Evolutionary conservation across 2,113 vertebrate genomes (phyloP).

Genomic region (human (Homo sapiens)): DNA sequence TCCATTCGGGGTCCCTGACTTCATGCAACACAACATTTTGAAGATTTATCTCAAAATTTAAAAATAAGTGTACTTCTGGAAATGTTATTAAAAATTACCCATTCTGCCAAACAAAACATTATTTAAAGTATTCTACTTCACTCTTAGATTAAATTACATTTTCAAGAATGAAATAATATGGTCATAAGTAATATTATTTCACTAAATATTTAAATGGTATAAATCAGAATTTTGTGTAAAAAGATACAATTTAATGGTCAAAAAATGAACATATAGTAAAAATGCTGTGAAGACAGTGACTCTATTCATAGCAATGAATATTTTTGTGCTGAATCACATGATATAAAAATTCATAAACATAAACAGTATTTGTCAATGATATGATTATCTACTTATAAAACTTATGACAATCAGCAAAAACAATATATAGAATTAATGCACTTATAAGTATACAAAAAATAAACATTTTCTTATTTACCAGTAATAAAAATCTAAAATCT

Average conservation of each 20-base stretch:
- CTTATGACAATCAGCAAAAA: neutral
- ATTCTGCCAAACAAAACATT: neutral
- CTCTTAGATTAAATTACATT: neutral
- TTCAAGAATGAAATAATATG: neutral
- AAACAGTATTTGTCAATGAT: neutral
- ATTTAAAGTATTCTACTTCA: neutral
- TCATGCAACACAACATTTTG: neutral
- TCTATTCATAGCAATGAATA: neutral
- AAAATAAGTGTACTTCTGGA: neutral
- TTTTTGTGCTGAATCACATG: neutral
- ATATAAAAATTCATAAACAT: neutral
- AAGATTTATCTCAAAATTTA: neutral
- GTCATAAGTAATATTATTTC: neutral
- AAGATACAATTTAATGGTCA: neutral
- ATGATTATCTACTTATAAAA: neutral
- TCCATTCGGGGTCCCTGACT: too few relatives aligned
- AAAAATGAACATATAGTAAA: neutral
- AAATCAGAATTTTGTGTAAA: neutral
- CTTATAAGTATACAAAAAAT: neutral
- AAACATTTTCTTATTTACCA: neutral
- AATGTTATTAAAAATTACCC: neutral
- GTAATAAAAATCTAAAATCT: neutral
- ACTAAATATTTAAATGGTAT: neutral
- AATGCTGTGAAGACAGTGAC: neutral
- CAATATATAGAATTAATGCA: neutral